phyloP scores from a whole-genome alignment of 2,113 vertebrate genomes.

The Pangasianodon hypophthalmus region DNA sequence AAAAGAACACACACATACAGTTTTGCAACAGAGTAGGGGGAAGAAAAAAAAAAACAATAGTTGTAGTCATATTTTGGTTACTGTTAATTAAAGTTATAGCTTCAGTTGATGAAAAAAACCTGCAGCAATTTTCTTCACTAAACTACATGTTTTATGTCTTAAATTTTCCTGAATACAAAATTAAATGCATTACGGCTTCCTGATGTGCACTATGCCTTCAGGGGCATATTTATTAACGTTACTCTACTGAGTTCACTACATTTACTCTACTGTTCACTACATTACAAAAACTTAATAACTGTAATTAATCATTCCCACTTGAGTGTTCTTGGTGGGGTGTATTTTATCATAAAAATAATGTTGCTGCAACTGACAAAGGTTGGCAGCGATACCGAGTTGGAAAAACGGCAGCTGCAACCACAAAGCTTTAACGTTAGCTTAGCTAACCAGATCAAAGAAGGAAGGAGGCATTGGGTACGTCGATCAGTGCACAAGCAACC shows the following conservation, averaged over 20 bases:
- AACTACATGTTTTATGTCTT: neutral
- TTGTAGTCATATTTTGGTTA: neutral
- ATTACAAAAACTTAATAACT: neutral
- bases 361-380: neutral
- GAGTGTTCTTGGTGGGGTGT: neutral
- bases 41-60: neutral
- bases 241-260: neutral
- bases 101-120: neutral
- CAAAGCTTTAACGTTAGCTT: neutral
- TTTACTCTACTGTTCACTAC: neutral
- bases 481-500: neutral
- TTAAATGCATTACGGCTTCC: neutral
- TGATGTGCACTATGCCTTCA: neutral
- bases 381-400: neutral
- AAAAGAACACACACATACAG: conserved; percentile 15
- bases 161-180: neutral
- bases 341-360: neutral
- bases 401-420: neutral
- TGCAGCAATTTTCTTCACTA: neutral
- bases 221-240: neutral
- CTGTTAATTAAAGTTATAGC: neutral
- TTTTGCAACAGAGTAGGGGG: neutral
- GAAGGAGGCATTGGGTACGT: neutral
- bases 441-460: neutral
- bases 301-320: neutral